Percentiles rank a stretch among this genome's conserved stretches.
phyloP scores from a whole-genome alignment of 2,113 vertebrate species.

The Platanista minor region DNA sequence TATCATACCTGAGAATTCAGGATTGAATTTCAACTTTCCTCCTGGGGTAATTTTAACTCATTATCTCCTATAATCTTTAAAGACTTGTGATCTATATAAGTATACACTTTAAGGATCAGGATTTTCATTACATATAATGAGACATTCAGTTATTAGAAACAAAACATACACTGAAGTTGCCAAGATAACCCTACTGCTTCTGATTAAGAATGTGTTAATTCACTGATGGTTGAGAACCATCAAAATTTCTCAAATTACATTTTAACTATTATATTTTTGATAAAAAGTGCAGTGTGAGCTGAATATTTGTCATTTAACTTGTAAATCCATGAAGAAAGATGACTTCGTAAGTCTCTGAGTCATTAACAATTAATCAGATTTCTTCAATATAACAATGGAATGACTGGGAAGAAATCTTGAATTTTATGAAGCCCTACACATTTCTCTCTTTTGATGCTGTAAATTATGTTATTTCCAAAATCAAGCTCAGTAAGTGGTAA shows the following conservation, averaged over 20 bases:
- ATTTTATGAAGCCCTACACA: not conserved
- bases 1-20: slow-evolving; percentile 7
- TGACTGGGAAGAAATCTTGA: not conserved
- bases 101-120: not conserved
- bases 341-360: not conserved
- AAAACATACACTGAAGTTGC: not conserved
- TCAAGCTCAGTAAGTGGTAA: slow-evolving; percentile 46
- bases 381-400: not conserved
- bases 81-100: slow-evolving; percentile 28
- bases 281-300: not conserved
- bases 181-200: not conserved
- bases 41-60: slow-evolving; percentile 44
- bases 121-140: slow-evolving; percentile 32
- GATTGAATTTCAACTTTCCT: not conserved
- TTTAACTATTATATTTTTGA: not conserved
- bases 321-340: slow-evolving; percentile 25
- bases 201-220: not conserved
- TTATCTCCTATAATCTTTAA: slow-evolving; percentile 48
- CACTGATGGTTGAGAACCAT: not conserved
- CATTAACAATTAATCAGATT: slow-evolving; percentile 41
- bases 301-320: slow-evolving; percentile 30
- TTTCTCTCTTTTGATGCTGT: slow-evolving; percentile 5
- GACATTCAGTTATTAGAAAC: not conserved
- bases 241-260: not conserved
- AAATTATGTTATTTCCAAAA: slow-evolving; percentile 53